These are phyloP conservation scores for Coremacera marginata DNA, from an alignment of 2,888 invertebrate species.

Conservation along the genomic window DNA sequence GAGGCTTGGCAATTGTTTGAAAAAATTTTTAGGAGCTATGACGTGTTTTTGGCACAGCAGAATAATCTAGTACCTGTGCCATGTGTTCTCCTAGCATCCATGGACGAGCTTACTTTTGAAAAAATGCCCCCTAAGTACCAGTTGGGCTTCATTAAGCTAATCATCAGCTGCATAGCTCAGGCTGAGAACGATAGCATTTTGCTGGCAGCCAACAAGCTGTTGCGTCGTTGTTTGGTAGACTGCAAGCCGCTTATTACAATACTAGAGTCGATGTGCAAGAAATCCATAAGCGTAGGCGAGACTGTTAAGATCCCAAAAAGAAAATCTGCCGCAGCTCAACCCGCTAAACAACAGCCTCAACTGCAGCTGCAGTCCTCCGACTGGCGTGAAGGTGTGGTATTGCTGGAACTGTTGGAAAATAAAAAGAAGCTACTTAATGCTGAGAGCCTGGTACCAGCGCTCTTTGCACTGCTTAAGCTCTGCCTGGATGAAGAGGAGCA, in stretches of 20 bases:
- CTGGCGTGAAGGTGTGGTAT: slow-evolving; percentile 84
- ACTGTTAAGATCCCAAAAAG: slow-evolving; percentile 39
- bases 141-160: slow-evolving; percentile 70
- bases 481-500: slow-evolving; percentile 87
- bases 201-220: slow-evolving; percentile 74
- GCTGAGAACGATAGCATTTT: slow-evolving; percentile 75
- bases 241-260: slow-evolving; percentile 74
- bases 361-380: slow-evolving; percentile 74
- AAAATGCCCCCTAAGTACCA: slow-evolving; percentile 71
- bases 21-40: slow-evolving; percentile 71
- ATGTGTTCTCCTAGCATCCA: slow-evolving; percentile 57
- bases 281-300: slow-evolving; percentile 61
- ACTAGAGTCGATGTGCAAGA: slow-evolving; percentile 72
- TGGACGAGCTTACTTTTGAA: slow-evolving; percentile 63
- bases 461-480: slow-evolving; percentile 84
- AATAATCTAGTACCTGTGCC: slow-evolving; percentile 61
- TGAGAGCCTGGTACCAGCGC: slow-evolving; percentile 76
- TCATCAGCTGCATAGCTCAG: slow-evolving; percentile 73
- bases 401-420: slow-evolving; percentile 87
- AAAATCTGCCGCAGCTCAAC: slow-evolving; percentile 12
- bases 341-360: slow-evolving; percentile 33
- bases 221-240: slow-evolving; percentile 77
- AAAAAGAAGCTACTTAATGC: slow-evolving; percentile 83
- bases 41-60: slow-evolving; percentile 56
- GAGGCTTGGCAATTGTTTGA: slow-evolving; percentile 74